Evolutionary conservation across 2,113 vertebrate genomes (phyloP), one percentile per base, ranked within the genome.

Genomic region (Brachirus orientalis): DNA sequence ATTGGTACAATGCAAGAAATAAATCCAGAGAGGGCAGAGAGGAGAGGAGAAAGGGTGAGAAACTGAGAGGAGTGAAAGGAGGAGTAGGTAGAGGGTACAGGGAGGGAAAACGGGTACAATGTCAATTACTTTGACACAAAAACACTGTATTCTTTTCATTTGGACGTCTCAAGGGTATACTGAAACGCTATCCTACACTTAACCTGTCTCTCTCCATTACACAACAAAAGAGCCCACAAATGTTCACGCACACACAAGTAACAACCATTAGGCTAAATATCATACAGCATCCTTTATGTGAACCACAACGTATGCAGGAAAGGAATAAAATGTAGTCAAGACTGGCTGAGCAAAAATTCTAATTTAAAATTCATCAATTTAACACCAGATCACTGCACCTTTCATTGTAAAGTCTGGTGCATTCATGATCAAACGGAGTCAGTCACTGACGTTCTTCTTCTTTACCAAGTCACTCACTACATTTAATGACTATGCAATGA

Each of bases 101-200:
- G 50, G 35, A 52, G 43, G 47, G 48, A 43, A 78, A 78, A 44
- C 46, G 57, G 64, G 51, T 86, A 84, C 60, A 54, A 83, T 85
- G 89, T 90, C 88, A 90, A 89, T 71, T 85, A 80, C 83, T 86
- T 75, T 85, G 78, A 89, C 89, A 90, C 79, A 80, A 73, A 82
- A 82, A 85, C 89, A 70, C 77, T 63, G 61, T n/a, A 48, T 35
- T 75, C 81, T 70, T 84, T 91, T 90, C 85, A 91, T 55, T 28
- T 16, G 20, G 59, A 52, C 13, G 77, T 89, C 90, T 89, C 83
- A 48, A 5, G 86, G 87, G 86, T 67, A 71, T 45, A 84, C 5
- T 75, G 89, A 83, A 90, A 91, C 4, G 28, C 58, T 79, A 91
- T 87, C 82, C 75, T 33, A 81, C 84, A 90, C 86, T 86, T 86